These are phyloP conservation scores for Porites rus DNA, from an alignment of 92 coral and sea anemone species.

Conservation along the genomic window DNA sequence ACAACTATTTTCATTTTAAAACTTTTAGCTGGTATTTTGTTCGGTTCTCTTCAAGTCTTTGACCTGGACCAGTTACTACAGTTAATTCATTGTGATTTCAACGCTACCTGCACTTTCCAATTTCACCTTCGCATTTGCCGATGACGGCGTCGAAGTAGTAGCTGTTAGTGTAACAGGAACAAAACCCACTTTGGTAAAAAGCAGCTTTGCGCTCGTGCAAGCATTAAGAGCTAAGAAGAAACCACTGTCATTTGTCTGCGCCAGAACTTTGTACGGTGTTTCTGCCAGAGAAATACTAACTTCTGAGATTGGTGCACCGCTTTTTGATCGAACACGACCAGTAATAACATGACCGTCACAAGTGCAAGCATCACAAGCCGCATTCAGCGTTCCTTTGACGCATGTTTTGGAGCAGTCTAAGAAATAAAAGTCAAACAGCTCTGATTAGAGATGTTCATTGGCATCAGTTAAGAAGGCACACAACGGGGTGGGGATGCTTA, in stretches of 20 bases:
- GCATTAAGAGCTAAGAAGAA: neutral
- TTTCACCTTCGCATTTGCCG: neutral
- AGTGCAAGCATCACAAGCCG: constrained; percentile 26
- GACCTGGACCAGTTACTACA: too few species aligned
- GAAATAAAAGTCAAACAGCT: neutral
- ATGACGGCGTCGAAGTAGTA: neutral
- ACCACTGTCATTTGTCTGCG: constrained; percentile 31
- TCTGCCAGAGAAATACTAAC: constrained; percentile 36
- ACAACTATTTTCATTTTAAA: too few species aligned
- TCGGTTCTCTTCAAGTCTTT: too few species aligned
- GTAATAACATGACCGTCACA: constrained; percentile 27
- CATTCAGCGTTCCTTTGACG: constrained; percentile 39
- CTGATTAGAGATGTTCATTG: too few species aligned
- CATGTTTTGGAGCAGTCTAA: constrained; percentile 43
- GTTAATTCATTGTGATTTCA: too few species aligned
- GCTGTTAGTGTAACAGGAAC: constrained; percentile 3
- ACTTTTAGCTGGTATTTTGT: too few species aligned
- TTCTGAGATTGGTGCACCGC: constrained; percentile 13
- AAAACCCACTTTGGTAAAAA: constrained; percentile 9
- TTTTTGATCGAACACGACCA: constrained; percentile 20
- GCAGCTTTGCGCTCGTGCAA: constrained; percentile 19
- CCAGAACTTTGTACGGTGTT: constrained; percentile 36
- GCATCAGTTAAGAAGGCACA: too few species aligned
- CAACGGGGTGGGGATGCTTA: too few species aligned
- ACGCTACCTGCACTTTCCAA: too few species aligned